Evolutionary conservation across 2,888 invertebrate genomes (phyloP).

Genomic region (Cheiracanthium punctorium): DNA sequence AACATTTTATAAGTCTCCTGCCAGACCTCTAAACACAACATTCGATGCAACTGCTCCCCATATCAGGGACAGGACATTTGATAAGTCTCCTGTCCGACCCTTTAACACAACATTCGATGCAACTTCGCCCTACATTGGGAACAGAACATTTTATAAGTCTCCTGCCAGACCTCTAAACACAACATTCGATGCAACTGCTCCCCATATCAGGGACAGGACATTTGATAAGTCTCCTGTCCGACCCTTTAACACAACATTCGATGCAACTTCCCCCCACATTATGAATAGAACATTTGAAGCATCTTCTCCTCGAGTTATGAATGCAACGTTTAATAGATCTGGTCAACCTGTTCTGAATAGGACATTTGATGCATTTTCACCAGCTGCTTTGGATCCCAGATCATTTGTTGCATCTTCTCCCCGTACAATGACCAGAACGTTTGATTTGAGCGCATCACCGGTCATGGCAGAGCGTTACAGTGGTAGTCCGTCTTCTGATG

Average conservation of each 20-base stretch:
- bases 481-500: too few relatives aligned
- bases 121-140: too few relatives aligned
- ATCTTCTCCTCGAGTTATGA: neutral
- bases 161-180: neutral
- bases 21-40: neutral
- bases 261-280: neutral
- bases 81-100: too few relatives aligned
- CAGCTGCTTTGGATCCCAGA: too few relatives aligned
- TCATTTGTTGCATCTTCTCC: neutral
- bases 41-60: too few relatives aligned
- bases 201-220: neutral
- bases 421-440: neutral
- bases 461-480: too few relatives aligned
- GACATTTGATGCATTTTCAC: too few relatives aligned
- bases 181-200: too few relatives aligned
- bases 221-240: neutral
- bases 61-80: neutral
- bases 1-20: too few relatives aligned
- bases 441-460: too few relatives aligned
- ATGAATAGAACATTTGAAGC: constrained; percentile 7
- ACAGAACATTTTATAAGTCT: neutral
- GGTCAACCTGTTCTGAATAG: too few relatives aligned
- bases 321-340: neutral
- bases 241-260: neutral
- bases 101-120: too few relatives aligned